Conservation (phyloP, 2,113 vertebrate species). For the Odobenus rosmarus region DNA sequence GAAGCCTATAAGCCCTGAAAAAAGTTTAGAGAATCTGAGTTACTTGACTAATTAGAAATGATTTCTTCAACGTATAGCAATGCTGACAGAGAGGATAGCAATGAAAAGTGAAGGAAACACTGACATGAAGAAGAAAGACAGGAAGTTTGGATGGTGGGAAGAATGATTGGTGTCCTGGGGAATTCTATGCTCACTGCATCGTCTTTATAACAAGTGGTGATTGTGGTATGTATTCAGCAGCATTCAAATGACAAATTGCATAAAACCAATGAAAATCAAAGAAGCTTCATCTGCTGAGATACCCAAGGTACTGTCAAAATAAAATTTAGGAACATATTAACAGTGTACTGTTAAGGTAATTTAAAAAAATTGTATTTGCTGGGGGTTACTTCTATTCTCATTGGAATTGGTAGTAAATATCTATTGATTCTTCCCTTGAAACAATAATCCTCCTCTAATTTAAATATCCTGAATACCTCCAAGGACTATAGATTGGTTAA, state of each 20-base stretch:
- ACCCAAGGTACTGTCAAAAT: neutral
- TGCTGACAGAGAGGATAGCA: neutral
- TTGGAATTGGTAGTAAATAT: neutral
- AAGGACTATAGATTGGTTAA: neutral
- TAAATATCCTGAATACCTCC: neutral
- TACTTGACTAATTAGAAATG: neutral
- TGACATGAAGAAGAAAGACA: neutral
- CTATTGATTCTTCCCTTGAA: neutral
- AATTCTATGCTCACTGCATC: neutral
- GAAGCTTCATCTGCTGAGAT: neutral
- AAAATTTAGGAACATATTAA: neutral
- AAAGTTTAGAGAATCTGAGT: neutral
- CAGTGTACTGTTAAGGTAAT: neutral
- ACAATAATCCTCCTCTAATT: neutral
- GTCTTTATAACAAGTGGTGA: neutral
- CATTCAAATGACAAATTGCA: conserved; percentile 38
- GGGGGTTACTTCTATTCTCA: neutral
- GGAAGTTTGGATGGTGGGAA: neutral
- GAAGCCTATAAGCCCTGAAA: neutral
- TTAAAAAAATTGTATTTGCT: conserved; percentile 16
- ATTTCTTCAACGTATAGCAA: neutral
- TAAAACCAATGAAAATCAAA: neutral
- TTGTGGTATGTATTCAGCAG: neutral
- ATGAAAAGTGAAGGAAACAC: neutral
- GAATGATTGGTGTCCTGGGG: neutral